phyloP scores from a whole-genome alignment of 1,140 invertebrate genomes.

The Agrilus planipennis region DNA sequence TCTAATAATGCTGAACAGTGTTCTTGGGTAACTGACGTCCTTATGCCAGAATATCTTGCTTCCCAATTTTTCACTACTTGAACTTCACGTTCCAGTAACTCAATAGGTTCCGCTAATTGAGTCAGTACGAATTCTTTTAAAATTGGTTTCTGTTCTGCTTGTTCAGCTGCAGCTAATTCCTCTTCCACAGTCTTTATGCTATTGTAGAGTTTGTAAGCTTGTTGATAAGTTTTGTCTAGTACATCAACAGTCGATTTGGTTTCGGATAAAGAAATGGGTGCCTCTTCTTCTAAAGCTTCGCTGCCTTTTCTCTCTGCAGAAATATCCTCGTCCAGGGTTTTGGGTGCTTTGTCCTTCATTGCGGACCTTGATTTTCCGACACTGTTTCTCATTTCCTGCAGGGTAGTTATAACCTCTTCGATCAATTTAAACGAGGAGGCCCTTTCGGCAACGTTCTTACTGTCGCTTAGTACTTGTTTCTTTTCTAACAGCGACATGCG shows the following conservation, averaged over 20 bases:
- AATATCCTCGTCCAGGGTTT: no score
- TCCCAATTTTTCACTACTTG: conserved; percentile 35
- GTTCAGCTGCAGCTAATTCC: conserved; percentile 24
- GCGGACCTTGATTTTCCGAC: conserved; percentile 37
- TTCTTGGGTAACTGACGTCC: conserved; percentile 38
- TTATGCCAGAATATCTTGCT: conserved; percentile 28
- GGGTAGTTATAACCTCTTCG: conserved; percentile 38
- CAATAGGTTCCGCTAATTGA: conserved; percentile 33
- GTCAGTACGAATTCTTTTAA: conserved; percentile 28
- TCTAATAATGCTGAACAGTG: conserved; percentile 39
- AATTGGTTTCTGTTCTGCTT: no score
- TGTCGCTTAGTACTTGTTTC: conserved; percentile 33
- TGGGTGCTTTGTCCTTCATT: conserved; percentile 28
- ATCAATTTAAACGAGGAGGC: conserved; percentile 31
- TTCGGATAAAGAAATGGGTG: no score
- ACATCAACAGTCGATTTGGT: conserved; percentile 33
- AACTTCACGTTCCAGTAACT: conserved; percentile 25
- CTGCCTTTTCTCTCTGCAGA: no score
- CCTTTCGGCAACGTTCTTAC: conserved; percentile 35
- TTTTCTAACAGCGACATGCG: conserved; percentile 32
- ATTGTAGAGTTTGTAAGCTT: conserved; percentile 33
- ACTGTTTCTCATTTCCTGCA: conserved; percentile 39
- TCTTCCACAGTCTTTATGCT: conserved; percentile 30
- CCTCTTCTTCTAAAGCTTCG: no score
- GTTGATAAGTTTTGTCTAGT: conserved; percentile 37